phyloP scores from a whole-genome alignment of 2,888 invertebrate genomes.

The Eristalis pertinax region DNA sequence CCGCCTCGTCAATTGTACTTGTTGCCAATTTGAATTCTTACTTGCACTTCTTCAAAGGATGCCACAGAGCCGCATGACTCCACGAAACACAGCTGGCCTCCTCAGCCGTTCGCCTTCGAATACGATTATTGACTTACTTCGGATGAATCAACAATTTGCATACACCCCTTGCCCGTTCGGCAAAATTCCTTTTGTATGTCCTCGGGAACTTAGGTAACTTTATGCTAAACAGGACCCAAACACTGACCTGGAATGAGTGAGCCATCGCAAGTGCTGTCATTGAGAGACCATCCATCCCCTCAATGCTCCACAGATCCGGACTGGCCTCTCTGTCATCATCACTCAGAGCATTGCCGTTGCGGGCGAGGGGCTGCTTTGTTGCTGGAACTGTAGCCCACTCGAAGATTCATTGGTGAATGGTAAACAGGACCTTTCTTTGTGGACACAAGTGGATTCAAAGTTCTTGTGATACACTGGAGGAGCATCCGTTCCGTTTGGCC shows the following conservation, averaged over 20 bases:
- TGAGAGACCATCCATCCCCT: constrained; percentile 53
- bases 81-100: constrained; percentile 6
- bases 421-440: constrained; percentile 67
- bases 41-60: constrained; percentile 44
- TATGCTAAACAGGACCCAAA: constrained; percentile 64
- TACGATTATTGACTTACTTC: constrained; percentile 69
- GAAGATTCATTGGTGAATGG: constrained; percentile 53
- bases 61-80: constrained; percentile 57
- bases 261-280: constrained; percentile 59
- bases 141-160: constrained; percentile 72
- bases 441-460: constrained; percentile 63
- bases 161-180: constrained; percentile 1
- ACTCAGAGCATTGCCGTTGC: neutral
- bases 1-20: constrained; percentile 42
- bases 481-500: constrained; percentile 28
- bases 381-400: constrained; percentile 33
- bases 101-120: constrained; percentile 34
- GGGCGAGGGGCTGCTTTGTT: constrained; percentile 2
- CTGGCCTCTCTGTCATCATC: constrained; percentile 16
- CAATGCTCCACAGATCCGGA: constrained; percentile 24
- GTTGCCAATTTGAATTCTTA: constrained; percentile 62
- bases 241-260: constrained; percentile 26
- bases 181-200: constrained; percentile 25
- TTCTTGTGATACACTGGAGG: constrained; percentile 37
- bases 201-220: constrained; percentile 58